Evolutionary conservation across 2,797 vertebrate genomes (phyloP), one percentile per base, ranked within the genome.

Genomic region (Anguilla pacifica): DNA sequence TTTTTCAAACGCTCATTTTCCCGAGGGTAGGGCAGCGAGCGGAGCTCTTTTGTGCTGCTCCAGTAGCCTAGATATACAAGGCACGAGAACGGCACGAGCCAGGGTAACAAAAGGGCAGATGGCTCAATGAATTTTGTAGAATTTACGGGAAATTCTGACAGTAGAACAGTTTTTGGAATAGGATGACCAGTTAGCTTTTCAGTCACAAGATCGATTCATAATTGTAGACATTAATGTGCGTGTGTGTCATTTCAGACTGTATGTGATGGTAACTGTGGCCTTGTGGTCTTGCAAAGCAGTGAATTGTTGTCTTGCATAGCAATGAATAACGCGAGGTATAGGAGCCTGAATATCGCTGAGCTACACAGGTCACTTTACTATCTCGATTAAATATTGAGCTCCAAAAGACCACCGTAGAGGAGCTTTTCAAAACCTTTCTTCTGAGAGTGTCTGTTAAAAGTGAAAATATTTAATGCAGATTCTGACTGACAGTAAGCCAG

Each of bases 11-110:
- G 19, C 46, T 46, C 53, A 28, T 35, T 72, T 28, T 72, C 43
- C 49, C 49, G 64, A 53, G 53, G 55, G 79, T 22, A 82, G 25
- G 46, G 28, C 31, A 39, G 35, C 15, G 35, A 39, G 64, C 19
- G 79, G 89, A 51, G 13, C 90, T 70, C 88, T 83, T 91, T 93
- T 93, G 93, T 94, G 93, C 74, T 64, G 87, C 85, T 86, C 74
- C 87, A 85, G 88, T 81, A 74, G 84, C 90, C 84, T 82, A 2
- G 39, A 64, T 91, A 93, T 95, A 90, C 92, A 90, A 92, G 91
- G 94, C 96, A 97, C 95, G 95, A 95, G 96, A 92, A 93, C 93
- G 95, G 95, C 96, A 96, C 96, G 95, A 96, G 96, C 94, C 96
- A 90, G 3, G 70, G 28, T 90, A 90, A 96, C 95, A 95, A 96